Conservation (phyloP, 2,113 vertebrate species). For the Montifringilla adamsi region DNA sequence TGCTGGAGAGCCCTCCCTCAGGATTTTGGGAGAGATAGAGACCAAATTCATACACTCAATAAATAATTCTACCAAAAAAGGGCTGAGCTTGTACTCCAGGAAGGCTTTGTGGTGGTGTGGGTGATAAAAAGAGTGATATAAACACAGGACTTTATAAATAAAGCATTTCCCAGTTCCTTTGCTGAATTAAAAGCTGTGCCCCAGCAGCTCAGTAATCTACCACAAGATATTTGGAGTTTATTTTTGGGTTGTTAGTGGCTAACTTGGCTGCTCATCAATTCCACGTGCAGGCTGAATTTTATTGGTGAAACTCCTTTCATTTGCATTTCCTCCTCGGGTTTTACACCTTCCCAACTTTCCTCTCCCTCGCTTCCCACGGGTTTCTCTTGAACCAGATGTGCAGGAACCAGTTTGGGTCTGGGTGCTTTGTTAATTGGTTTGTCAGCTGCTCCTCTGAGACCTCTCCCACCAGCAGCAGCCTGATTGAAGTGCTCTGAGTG, state of each 20-base stretch:
- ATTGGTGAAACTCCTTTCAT: not conserved
- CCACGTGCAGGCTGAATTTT: not conserved
- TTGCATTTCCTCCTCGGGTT: not conserved
- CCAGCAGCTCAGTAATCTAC: not conserved
- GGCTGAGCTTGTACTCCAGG: not conserved
- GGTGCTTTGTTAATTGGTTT: constrained; percentile 72
- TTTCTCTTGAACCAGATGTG: not conserved
- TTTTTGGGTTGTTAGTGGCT: not conserved
- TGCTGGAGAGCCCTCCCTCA: not conserved
- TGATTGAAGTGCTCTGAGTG: constrained; percentile 56
- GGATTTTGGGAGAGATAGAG: not conserved
- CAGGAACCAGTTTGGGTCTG: constrained; percentile 35
- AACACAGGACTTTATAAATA: not conserved
- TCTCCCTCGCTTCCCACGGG: not conserved
- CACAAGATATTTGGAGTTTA: not conserved
- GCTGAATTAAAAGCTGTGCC: not conserved
- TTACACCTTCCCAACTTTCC: not conserved
- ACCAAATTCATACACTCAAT: accelerated
- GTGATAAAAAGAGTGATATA: not conserved
- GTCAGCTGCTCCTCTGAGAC: constrained; percentile 61
- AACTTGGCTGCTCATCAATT: not conserved
- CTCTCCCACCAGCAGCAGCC: constrained; percentile 46
- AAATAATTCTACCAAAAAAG: not conserved
- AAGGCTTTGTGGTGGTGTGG: not conserved
- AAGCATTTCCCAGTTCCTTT: not conserved